A percentile compares a stretch with the other conserved stretches of the same genome.
Conservation (phyloP, 2,797 vertebrate genomes). For the Girardinus metallicus region DNA sequence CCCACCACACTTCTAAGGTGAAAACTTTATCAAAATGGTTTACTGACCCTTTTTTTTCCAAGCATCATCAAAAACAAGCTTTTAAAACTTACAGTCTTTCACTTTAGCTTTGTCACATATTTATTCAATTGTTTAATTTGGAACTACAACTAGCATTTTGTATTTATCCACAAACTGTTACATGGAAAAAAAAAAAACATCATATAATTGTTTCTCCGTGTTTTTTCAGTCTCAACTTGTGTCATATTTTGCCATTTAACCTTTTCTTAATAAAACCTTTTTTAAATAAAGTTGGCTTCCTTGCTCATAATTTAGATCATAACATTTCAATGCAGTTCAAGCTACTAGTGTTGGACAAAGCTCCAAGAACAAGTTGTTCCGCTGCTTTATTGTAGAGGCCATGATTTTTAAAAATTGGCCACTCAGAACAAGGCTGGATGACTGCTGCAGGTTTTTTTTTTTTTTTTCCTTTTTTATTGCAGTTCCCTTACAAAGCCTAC, state of each 20-base stretch:
- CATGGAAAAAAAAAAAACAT: accelerated
- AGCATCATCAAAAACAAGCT: neutral
- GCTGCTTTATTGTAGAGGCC: neutral
- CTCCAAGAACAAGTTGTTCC: neutral
- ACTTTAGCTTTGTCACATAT: neutral
- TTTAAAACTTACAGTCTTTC: neutral
- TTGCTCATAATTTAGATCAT: neutral
- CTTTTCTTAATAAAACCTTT: neutral
- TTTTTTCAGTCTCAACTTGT: neutral
- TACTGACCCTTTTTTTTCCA: neutral
- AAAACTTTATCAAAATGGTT: neutral
- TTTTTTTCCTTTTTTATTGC: neutral
- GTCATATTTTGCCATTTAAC: neutral
- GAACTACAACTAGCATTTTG: neutral
- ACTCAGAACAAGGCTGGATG: neutral
- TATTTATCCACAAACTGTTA: neutral
- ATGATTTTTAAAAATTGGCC: neutral
- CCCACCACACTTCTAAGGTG: neutral
- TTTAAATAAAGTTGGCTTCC: neutral
- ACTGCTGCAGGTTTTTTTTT: neutral
- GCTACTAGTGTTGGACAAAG: neutral
- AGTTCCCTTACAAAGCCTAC: neutral
- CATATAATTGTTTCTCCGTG: neutral
- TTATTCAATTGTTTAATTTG: neutral
- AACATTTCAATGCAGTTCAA: neutral